These are phyloP conservation scores for Conus ventricosus DNA, from an alignment of 1,140 invertebrate species.

Conservation along the genomic window DNA sequence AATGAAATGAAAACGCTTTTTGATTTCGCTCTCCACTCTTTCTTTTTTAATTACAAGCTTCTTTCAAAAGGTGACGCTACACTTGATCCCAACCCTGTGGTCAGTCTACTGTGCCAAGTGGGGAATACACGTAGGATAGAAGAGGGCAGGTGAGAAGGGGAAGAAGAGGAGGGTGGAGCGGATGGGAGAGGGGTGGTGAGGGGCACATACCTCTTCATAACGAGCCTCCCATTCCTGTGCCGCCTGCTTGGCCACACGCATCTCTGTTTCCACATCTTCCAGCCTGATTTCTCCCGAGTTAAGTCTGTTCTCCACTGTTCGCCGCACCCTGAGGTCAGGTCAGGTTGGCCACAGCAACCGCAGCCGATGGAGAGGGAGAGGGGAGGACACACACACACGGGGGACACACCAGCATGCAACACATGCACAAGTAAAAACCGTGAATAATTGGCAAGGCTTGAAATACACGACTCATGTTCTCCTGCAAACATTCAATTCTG, in stretches of 20 bases:
- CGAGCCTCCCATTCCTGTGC: constrained; percentile 99
- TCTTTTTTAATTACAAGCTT: too few species aligned
- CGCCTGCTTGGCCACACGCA: constrained; percentile 98
- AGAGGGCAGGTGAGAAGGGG: not conserved
- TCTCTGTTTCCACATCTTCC: constrained; percentile 97
- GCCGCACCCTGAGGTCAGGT: constrained; percentile 86
- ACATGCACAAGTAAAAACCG: constrained; percentile 21
- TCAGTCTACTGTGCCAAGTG: too few species aligned
- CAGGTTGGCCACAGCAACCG: not conserved
- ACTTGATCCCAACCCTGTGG: too few species aligned
- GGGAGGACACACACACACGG: constrained; percentile 22
- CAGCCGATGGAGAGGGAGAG: not conserved
- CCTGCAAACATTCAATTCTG: too few species aligned
- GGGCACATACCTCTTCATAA: constrained; percentile 96
- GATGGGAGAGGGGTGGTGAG: not conserved
- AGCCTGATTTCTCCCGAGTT: constrained; percentile 99
- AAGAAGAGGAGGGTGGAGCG: not conserved
- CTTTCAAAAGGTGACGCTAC: too few species aligned
- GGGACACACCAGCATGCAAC: constrained; percentile 33
- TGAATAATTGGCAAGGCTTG: too few species aligned
- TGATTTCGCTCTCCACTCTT: too few species aligned
- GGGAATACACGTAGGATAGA: too few species aligned
- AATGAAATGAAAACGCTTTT: too few species aligned
- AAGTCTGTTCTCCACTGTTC: constrained; percentile 99
- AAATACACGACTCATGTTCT: too few species aligned